phyloP scores from a whole-genome alignment of 2,888 invertebrate genomes.

The Hydropsyche betteni region DNA sequence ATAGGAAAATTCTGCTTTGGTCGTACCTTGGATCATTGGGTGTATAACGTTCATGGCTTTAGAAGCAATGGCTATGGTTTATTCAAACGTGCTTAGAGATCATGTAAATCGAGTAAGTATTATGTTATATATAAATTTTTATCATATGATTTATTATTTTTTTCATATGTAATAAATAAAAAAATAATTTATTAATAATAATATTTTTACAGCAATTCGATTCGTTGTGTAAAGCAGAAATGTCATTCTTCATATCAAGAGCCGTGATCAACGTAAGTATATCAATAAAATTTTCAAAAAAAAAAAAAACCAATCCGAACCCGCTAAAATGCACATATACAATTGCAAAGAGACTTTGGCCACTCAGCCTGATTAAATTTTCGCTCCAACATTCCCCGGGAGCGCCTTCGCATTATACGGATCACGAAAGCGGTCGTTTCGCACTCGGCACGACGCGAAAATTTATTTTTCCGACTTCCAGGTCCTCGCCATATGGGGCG shows the following conservation, averaged over 20 bases:
- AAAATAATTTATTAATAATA: neutral
- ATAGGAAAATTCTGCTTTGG: constrained; percentile 77
- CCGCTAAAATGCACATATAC: too few relatives aligned
- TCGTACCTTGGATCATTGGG: constrained; percentile 82
- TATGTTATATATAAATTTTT: too few relatives aligned
- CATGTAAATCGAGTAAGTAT: constrained; percentile 79
- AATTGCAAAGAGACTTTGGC: neutral
- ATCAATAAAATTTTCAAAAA: neutral
- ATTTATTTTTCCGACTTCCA: constrained; percentile 55
- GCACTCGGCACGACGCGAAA: too few relatives aligned
- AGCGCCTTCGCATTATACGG: neutral
- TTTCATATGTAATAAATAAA: neutral
- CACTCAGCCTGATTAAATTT: constrained; percentile 35
- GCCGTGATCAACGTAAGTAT: constrained; percentile 77
- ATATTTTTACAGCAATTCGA: constrained; percentile 74
- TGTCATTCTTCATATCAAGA: constrained; percentile 77
- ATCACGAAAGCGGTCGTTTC: neutral
- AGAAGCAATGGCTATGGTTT: constrained; percentile 82
- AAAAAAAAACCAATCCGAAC: too few relatives aligned
- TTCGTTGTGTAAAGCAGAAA: constrained; percentile 79
- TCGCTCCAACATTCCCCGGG: constrained; percentile 9
- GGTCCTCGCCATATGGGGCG: constrained; percentile 77
- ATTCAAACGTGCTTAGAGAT: constrained; percentile 81
- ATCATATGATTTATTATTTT: too few relatives aligned
- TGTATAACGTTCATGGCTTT: constrained; percentile 84